These are phyloP conservation scores for Malacoraja senta DNA, from an alignment of 2,797 vertebrate species.

Conservation along the genomic window DNA sequence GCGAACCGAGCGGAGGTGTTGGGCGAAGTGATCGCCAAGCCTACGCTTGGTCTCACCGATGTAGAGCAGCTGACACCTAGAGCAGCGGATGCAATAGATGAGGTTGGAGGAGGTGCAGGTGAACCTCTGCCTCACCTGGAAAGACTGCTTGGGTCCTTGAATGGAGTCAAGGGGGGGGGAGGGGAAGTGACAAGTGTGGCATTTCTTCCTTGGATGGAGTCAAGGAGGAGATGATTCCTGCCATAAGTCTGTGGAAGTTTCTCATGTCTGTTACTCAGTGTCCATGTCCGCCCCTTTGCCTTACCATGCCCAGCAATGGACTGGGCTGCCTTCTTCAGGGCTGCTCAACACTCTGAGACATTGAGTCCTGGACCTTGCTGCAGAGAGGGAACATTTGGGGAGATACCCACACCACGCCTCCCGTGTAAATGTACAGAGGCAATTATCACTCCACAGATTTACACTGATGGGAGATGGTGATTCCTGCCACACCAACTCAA, in stretches of 20 bases:
- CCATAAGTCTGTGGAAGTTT: background rate
- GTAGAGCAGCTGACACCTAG: too few species aligned
- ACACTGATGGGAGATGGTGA: background rate
- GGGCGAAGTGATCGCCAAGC: too few species aligned
- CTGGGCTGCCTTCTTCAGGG: background rate
- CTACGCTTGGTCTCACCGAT: too few species aligned
- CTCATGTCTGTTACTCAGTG: background rate
- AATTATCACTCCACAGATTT: background rate
- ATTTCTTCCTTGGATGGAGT: background rate
- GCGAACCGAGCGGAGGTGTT: too few species aligned
- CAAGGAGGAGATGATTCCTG: background rate
- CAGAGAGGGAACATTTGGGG: background rate
- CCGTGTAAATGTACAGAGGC: background rate
- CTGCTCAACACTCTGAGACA: background rate
- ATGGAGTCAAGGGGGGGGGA: too few species aligned
- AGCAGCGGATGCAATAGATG: too few species aligned
- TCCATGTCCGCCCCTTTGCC: background rate
- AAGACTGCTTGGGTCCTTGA: too few species aligned
- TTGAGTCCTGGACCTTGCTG: background rate
- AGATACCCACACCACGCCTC: background rate
- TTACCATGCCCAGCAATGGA: too few species aligned
- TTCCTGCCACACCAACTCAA: too few species aligned
- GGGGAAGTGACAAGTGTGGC: too few species aligned
- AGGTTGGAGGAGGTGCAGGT: too few species aligned
- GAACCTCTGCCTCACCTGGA: too few species aligned